Evolutionary conservation across 2,113 vertebrate genomes (phyloP), one percentile per base, ranked within the genome.

Genomic region (Geococcyx californianus): DNA sequence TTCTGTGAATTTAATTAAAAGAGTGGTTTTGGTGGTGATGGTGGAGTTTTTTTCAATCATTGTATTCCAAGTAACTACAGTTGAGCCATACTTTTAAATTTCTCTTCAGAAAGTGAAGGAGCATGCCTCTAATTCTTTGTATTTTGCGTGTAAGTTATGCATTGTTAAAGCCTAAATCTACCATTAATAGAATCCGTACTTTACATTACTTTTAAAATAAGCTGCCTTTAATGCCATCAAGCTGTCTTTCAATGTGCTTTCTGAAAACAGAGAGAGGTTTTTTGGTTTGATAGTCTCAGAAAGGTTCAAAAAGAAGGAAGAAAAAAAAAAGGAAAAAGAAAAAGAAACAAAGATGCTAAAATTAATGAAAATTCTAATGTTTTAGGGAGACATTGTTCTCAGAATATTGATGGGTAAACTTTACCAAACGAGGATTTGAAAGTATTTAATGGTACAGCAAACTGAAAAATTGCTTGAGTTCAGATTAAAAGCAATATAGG

Each of bases 401-500:
- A 75, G 23, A 87, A 88, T 95, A 93, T 60, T 69, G 86, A 81
- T 93, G 49, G 11, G 3, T 38, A 62, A 47, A 76, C 9, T 69
- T 83, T 75, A 36, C 24, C 91, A 94, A 95, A 90, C 81, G 16
- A 80, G 6, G 42, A 55, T 77, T 93, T 89, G 76, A 72, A 54
- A 68, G 44, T 51, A 72, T 24, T 51, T 72, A 9, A 34, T 88
- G 96, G 54, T 51, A n/a, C 18, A 80, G 70, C 38, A 91, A 87
- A 54, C 40, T 94, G 72, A 97, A 94, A 94, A 96, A 90, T 62
- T 77, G 20, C 20, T 81, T 40, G 4, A 14, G 60, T 90, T 89
- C 25, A 78, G 10, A 23, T 89, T 95, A 87, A 95, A 94, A 70
- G 42, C 42, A 93, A 60, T 64, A 76, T 6, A 82, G 13, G 7